Base-by-base conservation (phyloP, 1,140 invertebrate genomes). In the Polypedilum pembai region DNA sequence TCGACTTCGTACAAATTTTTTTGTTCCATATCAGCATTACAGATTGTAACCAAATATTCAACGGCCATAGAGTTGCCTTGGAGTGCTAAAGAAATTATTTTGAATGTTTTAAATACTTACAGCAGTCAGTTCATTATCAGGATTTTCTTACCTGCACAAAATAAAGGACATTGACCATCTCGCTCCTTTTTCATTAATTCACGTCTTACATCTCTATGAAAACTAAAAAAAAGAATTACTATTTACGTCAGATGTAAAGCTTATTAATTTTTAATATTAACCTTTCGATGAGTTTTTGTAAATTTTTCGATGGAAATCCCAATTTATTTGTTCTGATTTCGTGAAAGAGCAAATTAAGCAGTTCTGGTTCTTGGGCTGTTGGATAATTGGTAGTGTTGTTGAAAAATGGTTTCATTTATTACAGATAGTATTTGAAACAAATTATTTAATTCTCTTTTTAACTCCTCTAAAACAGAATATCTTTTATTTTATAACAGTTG, bases 11-110 rank as follows among this genome's bases (percentile, higher is more conserved):
- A 92, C 33, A 89, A 83, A 77, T 94, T 94, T 75, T 89, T 85
- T 80, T 94, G 92, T 82, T 96, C 94, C 8, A 95, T 87, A 78
- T 95, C 89, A 7, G 92, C 93, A 77, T 87, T 85, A 80, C 94
- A 96, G 21, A 88, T 87, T 73, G 87, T 88, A 73, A 96, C 88
- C 5, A 98, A 83, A 83, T 95, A 96, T 79, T 96, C 92, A 3
- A 94, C 94, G 76, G 95, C 91, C 80, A 94, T 91, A 2, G 92
- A 87, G 80, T 93, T 91, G 17, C 94, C 94, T 77, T 90, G 87
- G 81, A 92, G 91, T 79, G 91, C 91, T 0, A 33, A 3, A 3
- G 2, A 33, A 33, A 33, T 5, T 5, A 33, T 33, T 1, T 33
- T 33, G 1, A 33, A 33, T 33, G 24, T 33, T 33, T 3, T 3